phyloP scores from a whole-genome alignment of 2,797 vertebrate species.

The Austrolebias charrua region DNA sequence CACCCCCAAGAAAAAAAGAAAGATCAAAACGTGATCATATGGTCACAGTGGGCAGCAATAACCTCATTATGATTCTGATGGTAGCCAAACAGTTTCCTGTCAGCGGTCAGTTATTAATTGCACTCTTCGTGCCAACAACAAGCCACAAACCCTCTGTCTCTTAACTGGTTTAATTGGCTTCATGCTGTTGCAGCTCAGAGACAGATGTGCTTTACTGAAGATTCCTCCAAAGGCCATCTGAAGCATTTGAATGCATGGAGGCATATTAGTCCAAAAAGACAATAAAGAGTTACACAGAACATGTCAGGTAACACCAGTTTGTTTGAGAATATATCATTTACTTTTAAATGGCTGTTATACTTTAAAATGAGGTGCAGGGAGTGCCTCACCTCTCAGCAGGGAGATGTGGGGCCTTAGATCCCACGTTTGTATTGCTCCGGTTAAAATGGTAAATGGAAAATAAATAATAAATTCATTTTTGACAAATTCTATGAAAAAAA shows the following conservation, averaged over 20 bases:
- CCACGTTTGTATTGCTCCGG: too few species aligned
- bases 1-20: constrained; percentile 38
- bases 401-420: too few species aligned
- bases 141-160: constrained; percentile 80
- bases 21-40: constrained; percentile 77
- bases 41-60: constrained; percentile 79
- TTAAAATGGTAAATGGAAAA: too few species aligned
- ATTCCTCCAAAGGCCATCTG: constrained; percentile 39
- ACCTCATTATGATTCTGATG: constrained; percentile 83
- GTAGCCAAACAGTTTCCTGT: constrained; percentile 79
- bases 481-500: background rate
- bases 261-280: constrained; percentile 10
- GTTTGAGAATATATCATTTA: background rate
- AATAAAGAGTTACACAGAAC: background rate
- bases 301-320: background rate
- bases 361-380: too few species aligned
- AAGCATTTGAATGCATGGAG: constrained; percentile 9
- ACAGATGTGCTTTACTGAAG: constrained; percentile 77
- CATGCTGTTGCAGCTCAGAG: constrained; percentile 75
- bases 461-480: too few species aligned
- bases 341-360: too few species aligned
- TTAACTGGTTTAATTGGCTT: constrained; percentile 84
- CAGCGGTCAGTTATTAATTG: constrained; percentile 83
- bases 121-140: constrained; percentile 69
- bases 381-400: too few species aligned